A percentile compares a stretch with the other conserved stretches of the same genome.
These are phyloP conservation scores for Petrocephalus zakoni DNA, from an alignment of 2,113 vertebrate genomes.

Conservation along the genomic window DNA sequence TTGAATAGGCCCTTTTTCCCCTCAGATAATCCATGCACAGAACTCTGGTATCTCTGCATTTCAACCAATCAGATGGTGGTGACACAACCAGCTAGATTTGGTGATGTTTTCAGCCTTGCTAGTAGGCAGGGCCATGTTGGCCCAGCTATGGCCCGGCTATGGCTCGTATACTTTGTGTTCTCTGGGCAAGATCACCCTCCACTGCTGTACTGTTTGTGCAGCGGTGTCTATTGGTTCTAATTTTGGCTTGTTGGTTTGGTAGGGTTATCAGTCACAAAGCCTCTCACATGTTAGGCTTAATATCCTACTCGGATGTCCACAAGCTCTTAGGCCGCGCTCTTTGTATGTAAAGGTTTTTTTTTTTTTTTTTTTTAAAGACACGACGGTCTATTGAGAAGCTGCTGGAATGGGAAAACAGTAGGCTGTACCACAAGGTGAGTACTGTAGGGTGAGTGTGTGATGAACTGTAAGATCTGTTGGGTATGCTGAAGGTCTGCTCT, in stretches of 20 bases:
- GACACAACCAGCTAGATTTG: background rate
- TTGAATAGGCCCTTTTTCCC: background rate
- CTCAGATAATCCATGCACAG: background rate
- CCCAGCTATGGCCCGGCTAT: background rate
- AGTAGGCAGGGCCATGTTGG: background rate
- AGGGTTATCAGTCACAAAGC: background rate
- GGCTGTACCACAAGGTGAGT: constrained; percentile 98
- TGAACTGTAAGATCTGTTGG: constrained; percentile 74
- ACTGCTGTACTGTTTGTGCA: background rate
- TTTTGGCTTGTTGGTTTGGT: background rate
- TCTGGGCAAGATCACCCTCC: background rate
- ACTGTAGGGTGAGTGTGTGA: constrained; percentile 46
- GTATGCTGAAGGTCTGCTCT: constrained; percentile 63
- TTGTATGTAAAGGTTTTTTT: background rate
- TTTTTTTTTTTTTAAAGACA: constrained; percentile 72
- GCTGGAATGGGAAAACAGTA: constrained; percentile 99
- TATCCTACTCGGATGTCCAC: background rate
- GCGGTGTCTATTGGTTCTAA: background rate
- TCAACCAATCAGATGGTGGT: background rate
- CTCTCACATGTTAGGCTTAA: background rate
- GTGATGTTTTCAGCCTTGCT: background rate
- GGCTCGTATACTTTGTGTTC: background rate
- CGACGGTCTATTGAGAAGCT: constrained; percentile 98
- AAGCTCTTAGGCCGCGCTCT: background rate
- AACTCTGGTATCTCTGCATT: background rate